Base-by-base conservation (phyloP, 2,113 vertebrate genomes). In the Triplophysa rosa region DNA sequence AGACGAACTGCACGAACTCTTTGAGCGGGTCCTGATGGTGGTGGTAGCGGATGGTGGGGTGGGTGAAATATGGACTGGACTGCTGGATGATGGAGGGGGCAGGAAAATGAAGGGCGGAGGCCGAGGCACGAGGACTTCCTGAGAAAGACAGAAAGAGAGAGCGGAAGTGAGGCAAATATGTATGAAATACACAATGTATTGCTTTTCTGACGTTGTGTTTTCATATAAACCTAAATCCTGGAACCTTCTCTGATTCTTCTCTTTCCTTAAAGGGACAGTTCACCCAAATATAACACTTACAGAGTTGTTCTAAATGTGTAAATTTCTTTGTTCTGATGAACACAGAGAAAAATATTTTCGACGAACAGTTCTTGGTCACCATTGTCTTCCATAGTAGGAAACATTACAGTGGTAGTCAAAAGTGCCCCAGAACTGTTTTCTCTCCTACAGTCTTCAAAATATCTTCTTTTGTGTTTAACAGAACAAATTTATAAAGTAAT, bases 21-120 rank as follows among this genome's bases (percentile, higher is more conserved):
- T 97, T 96, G 89, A 97, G 94, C 63, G 96, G 95, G 89, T 97
- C 96, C 91, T 97, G 96, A 37, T 96, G 94, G 92, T 96, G 96
- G 91, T 98, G 96, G 93, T 98, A 97, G 87, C 96, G 96, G 93
- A 97, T 98, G 92, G 96, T 97, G 81, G 96, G 96, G 92, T 97
- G 96, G 80, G 96, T 95, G 92, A 97, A 97, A 91, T 97, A 98
- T 23, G 96, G 96, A 90, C 95, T 95, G 83, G 96, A 96, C 93
- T 98, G 96, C 93, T 97, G 96, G 91, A 98, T 97, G 92, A 88
- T 81, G 72, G 81, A 82, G 63, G 71, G 79, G 62, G 81, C 77
- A 42, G 80, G 83, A 29, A 77, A 80, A 68, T 74, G 81, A 21
- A 84, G 77, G 42, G 82, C 76, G 47, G 79, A 82, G 58, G 83